A percentile compares a stretch with the other conserved stretches of the same genome.
These are phyloP conservation scores for Paraplagusia blochii DNA, from an alignment of 2,113 vertebrate genomes.

Conservation along the genomic window DNA sequence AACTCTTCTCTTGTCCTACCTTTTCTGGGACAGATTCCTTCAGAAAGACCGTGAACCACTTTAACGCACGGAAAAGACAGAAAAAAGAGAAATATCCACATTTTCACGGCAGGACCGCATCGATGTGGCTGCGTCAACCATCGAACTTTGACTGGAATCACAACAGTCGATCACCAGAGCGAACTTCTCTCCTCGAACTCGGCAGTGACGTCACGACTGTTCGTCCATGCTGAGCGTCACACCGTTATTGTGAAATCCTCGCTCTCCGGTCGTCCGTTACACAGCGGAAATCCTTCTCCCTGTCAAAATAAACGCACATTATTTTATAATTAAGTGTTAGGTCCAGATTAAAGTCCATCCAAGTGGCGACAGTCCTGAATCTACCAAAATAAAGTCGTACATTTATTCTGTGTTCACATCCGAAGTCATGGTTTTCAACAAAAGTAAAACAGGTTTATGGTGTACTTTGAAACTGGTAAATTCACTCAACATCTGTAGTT, in stretches of 20 bases:
- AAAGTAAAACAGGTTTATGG: too few relatives aligned
- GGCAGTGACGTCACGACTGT: not conserved
- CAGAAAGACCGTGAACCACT: conserved; percentile 21
- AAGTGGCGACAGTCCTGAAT: too few relatives aligned
- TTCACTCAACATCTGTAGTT: too few relatives aligned
- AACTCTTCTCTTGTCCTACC: conserved; percentile 45
- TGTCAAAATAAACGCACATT: conserved; percentile 21
- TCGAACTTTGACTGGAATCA: not conserved
- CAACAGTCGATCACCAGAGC: not conserved
- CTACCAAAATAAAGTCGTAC: too few relatives aligned
- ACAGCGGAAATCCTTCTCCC: conserved; percentile 59
- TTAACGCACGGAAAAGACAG: conserved; percentile 30
- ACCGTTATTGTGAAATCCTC: conserved; percentile 71
- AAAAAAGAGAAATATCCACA: conserved; percentile 41
- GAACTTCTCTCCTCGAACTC: not conserved
- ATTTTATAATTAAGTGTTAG: too few relatives aligned
- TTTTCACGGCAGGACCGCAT: conserved; percentile 18
- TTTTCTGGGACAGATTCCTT: conserved; percentile 61
- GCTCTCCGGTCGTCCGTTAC: conserved; percentile 49
- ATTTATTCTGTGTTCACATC: too few relatives aligned
- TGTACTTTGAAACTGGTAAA: too few relatives aligned
- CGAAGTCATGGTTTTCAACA: too few relatives aligned
- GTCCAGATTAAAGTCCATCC: too few relatives aligned
- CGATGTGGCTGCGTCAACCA: conserved; percentile 21
- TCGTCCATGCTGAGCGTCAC: conserved; percentile 15